Evolutionary conservation across 2,797 vertebrate genomes (phyloP).

Genomic region (Kryptopterus vitreolus): DNA sequence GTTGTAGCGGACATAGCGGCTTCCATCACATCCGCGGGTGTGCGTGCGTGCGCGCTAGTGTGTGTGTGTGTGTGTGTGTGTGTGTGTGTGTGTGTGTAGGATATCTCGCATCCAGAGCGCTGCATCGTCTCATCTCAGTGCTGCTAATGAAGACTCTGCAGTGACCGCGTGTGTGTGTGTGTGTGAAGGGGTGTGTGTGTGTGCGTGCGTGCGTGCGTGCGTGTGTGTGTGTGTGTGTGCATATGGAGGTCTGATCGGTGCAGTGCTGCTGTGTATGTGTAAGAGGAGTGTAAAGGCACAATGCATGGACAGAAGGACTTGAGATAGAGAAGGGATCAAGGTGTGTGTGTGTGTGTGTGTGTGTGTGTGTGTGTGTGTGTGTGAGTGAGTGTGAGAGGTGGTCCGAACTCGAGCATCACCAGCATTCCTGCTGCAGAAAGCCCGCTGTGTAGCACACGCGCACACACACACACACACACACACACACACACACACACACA

Average conservation of each 20-base stretch:
- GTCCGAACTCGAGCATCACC: conserved; percentile 56
- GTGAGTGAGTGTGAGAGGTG: conserved; percentile 58
- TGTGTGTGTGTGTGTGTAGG: conserved; percentile 49
- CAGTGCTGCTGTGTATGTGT: conserved; percentile 57
- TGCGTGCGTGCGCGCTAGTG: conserved; percentile 42
- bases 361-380: conserved; percentile 26
- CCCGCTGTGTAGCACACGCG: conserved; percentile 38
- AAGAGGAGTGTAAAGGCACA: conserved; percentile 61
- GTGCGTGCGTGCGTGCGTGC: conserved; percentile 35
- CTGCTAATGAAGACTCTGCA: conserved; percentile 49
- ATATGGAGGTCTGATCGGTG: conserved; percentile 65
- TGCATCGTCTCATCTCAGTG: conserved; percentile 33
- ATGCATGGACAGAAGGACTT: conserved; percentile 61
- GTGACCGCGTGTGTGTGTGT: conserved; percentile 43
- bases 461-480: conserved; percentile 33
- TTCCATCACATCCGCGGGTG: conserved; percentile 60
- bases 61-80: conserved; percentile 25
- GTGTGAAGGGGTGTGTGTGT: no score
- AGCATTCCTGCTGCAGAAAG: conserved; percentile 42
- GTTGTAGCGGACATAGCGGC: conserved; percentile 69
- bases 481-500: conserved; percentile 17
- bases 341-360: conserved; percentile 40
- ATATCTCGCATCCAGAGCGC: conserved; percentile 56
- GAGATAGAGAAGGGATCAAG: conserved; percentile 56
- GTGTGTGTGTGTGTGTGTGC: conserved; percentile 47